phyloP scores from a whole-genome alignment of 2,888 invertebrate species.

The Scaptomyza reducta region DNA sequence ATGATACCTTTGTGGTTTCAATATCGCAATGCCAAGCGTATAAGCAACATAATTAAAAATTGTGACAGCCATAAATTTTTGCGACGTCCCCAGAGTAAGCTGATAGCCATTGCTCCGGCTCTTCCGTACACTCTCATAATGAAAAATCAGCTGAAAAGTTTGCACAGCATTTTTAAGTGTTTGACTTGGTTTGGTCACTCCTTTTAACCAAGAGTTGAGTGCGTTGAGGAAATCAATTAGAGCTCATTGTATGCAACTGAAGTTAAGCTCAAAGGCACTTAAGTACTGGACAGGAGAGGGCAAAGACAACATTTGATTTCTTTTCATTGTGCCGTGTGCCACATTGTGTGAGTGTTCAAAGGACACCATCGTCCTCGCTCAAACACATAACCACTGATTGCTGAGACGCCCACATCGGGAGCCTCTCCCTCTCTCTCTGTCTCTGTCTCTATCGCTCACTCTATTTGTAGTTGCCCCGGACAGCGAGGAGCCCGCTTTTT shows the following conservation, averaged over 20 bases:
- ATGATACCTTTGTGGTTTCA: slow-evolving; percentile 78
- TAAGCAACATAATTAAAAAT: slow-evolving; percentile 75
- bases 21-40: slow-evolving; percentile 66
- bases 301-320: slow-evolving; percentile 50
- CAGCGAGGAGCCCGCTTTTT: slow-evolving; percentile 31
- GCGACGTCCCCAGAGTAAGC: slow-evolving; percentile 7
- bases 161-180: slow-evolving; percentile 11
- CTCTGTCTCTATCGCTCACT: neutral
- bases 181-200: slow-evolving; percentile 14
- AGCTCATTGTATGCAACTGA: slow-evolving; percentile 59
- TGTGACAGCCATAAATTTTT: slow-evolving; percentile 74
- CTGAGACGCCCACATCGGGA: slow-evolving; percentile 29
- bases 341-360: neutral
- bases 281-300: slow-evolving; percentile 24
- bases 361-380: slow-evolving; percentile 4
- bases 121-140: neutral
- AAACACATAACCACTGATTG: slow-evolving; percentile 45
- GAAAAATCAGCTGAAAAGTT: slow-evolving; percentile 33
- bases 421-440: no score
- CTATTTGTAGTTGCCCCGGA: slow-evolving; percentile 40
- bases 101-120: slow-evolving; percentile 15
- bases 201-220: slow-evolving; percentile 24
- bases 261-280: slow-evolving; percentile 53
- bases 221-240: slow-evolving; percentile 62
- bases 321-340: slow-evolving; percentile 41